Evolutionary conservation across 2,113 vertebrate genomes (phyloP), one percentile per base, ranked within the genome.

Genomic region (Etheostoma spectabile): DNA sequence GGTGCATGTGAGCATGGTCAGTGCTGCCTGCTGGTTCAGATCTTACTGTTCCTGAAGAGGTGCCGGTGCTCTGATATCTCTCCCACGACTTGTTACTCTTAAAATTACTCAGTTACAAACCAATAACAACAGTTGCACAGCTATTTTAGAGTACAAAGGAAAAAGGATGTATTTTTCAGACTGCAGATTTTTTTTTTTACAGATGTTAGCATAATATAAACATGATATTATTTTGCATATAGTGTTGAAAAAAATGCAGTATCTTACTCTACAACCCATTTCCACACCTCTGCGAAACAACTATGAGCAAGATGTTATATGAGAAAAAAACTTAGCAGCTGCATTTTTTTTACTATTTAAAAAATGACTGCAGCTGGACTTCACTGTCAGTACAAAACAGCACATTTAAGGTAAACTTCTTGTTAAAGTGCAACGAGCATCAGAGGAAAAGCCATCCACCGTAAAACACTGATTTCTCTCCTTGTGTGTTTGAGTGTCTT

Each of bases 141-240:
- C 86, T 94, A 94, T 95, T 95, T 95, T 95, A 93, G 92, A 86
- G 90, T 93, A 90, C 79, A 91, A 89, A 93, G 90, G 90, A 91
- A 91, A 89, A 90, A 90, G 93, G 92, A 92, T 95, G 94, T 95
- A 95, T 95, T 95, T 95, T 95, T 95, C 90, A 93, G 90, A 93
- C 84, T 91, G 93, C 92, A 93, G 86, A 84, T 84, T 91, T 95
- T 94, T 94, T 95, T 94, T 94, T 95, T 94, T 94, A 93, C 91
- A 49, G 86, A 93, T 92, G 85, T 84, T 87, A 33, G 90, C 92
- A 86, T 90, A 87, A 82, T 75, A 92, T 89, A 78, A 88, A 86
- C 67, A 89, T 88, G 79, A 63, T 90, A 77, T 86, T 89, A 86
- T 94, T 92, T 93, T 91, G 89, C 88, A 86, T 70, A 90, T 70